Evolutionary conservation across 35 echinoderm and acorn worm genomes (phyloP).

Genomic region (Heliocidaris erythrogramma): DNA sequence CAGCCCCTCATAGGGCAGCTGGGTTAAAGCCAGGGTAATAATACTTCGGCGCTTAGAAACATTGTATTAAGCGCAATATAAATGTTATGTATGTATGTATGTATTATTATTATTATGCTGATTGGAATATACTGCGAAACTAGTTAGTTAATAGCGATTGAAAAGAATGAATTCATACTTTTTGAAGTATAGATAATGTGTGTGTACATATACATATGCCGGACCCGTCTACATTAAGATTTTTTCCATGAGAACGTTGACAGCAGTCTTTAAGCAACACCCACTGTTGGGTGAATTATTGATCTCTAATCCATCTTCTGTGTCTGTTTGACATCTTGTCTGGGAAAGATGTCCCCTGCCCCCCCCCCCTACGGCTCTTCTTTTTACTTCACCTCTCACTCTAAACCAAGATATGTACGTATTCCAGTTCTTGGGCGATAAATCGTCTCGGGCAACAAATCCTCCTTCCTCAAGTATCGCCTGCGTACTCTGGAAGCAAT

Average conservation of each 20-base stretch:
- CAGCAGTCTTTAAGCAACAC: neutral
- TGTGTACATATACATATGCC: neutral
- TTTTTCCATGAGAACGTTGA: neutral
- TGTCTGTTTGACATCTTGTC: neutral
- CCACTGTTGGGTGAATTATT: neutral
- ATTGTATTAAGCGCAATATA: too few relatives aligned
- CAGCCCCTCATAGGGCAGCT: too few relatives aligned
- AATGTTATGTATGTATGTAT: too few relatives aligned
- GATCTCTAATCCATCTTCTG: neutral
- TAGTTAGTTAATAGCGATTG: too few relatives aligned
- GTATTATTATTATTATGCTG: too few relatives aligned
- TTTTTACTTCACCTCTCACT: neutral
- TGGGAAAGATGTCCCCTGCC: neutral
- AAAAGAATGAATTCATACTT: too few relatives aligned
- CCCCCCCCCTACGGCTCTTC: neutral
- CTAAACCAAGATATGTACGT: neutral
- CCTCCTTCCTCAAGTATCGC: neutral
- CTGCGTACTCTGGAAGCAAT: neutral
- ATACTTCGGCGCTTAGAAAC: too few relatives aligned
- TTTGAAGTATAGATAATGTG: neutral
- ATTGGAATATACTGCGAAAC: too few relatives aligned
- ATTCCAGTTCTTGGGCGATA: neutral
- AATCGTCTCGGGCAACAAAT: neutral
- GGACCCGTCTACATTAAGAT: neutral
- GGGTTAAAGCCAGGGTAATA: too few relatives aligned